A percentile compares a stretch with the other conserved stretches of the same genome.
Evolutionary conservation across 2,888 invertebrate species (phyloP).

Genomic region (Scaptomyza parva): DNA sequence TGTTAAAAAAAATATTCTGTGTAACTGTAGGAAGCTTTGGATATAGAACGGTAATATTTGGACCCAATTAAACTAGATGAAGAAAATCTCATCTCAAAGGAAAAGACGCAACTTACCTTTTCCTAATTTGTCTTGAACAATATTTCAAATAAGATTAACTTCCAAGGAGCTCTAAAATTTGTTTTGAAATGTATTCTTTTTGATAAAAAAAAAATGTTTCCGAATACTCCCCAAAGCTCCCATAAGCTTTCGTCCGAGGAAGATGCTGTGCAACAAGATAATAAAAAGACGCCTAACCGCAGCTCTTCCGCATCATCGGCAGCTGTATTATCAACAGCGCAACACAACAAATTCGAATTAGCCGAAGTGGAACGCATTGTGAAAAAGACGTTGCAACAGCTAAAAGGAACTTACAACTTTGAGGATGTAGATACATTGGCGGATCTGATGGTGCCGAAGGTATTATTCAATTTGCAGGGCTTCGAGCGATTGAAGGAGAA

Average conservation of each 20-base stretch:
- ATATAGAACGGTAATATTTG: no score
- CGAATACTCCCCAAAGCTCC: neutral
- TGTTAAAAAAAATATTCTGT: no score
- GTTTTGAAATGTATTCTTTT: neutral
- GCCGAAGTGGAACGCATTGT: slow-evolving; percentile 29
- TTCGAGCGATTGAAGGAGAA: slow-evolving; percentile 29
- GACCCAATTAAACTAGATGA: no score
- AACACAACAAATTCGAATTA: fast-evolving
- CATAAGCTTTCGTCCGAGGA: no score
- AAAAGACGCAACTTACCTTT: neutral
- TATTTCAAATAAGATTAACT: neutral
- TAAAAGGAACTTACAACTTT: slow-evolving; percentile 8
- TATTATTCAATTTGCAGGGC: slow-evolving; percentile 29
- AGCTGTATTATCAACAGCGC: no score
- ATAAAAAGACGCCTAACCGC: neutral
- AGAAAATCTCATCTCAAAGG: no score
- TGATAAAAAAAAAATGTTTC: slow-evolving; percentile 8
- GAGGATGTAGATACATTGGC: slow-evolving; percentile 21
- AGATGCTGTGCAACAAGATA: no score
- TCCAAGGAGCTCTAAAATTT: neutral
- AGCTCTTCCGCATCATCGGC: neutral
- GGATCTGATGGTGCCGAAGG: slow-evolving; percentile 41
- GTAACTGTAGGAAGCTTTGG: no score
- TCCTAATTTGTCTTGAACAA: neutral
- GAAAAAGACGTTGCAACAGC: slow-evolving; percentile 16